A percentile compares a stretch with the other conserved stretches of the same genome.
These are phyloP conservation scores for Platycheirus albimanus DNA, from an alignment of 2,888 invertebrate genomes.

Conservation along the genomic window DNA sequence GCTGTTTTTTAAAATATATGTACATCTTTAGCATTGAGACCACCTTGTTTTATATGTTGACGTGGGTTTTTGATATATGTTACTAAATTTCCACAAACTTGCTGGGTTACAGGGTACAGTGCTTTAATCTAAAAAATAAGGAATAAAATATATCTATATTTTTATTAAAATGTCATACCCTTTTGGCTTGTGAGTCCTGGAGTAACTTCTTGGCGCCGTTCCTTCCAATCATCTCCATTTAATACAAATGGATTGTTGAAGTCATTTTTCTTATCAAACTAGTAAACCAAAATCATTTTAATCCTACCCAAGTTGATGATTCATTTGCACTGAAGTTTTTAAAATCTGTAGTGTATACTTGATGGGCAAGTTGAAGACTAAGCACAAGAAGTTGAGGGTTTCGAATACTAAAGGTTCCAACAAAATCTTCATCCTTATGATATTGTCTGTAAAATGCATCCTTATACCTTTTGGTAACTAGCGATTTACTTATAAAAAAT, in stretches of 20 bases:
- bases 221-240: slow-evolving; percentile 74
- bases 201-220: slow-evolving; percentile 77
- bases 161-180: slow-evolving; percentile 73
- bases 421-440: slow-evolving; percentile 78
- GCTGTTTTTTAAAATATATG: neutral
- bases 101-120: too few relatives aligned
- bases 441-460: slow-evolving; percentile 77
- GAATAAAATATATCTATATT: slow-evolving; percentile 78
- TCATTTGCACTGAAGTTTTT: slow-evolving; percentile 81
- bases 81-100: too few relatives aligned
- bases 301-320: slow-evolving; percentile 75
- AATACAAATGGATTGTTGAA: too few relatives aligned
- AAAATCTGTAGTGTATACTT: slow-evolving; percentile 82
- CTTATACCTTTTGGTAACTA: too few relatives aligned
- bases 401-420: slow-evolving; percentile 81
- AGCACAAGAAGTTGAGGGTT: slow-evolving; percentile 80
- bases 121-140: too few relatives aligned
- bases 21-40: too few relatives aligned
- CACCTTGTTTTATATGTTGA: too few relatives aligned
- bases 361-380: slow-evolving; percentile 79
- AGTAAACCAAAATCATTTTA: neutral
- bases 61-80: too few relatives aligned
- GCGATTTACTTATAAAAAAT: too few relatives aligned
- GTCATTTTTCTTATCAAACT: slow-evolving; percentile 82
- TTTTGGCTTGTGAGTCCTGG: too few relatives aligned